phyloP scores from a whole-genome alignment of 2,797 vertebrate species.

The Melanotaenia pygmaea region DNA sequence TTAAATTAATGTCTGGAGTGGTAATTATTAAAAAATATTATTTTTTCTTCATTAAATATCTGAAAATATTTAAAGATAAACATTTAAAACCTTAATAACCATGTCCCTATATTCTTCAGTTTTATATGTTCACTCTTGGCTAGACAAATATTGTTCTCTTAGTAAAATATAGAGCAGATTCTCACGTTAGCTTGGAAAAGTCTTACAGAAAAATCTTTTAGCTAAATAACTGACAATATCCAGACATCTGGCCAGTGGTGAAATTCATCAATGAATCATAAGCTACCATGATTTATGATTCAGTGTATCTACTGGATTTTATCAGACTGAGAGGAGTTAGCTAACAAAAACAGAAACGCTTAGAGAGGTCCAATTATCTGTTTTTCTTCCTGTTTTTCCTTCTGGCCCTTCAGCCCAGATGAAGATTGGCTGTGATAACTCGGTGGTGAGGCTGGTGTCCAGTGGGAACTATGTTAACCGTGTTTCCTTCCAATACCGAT shows the following conservation, averaged over 20 bases:
- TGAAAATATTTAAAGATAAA: too few species aligned
- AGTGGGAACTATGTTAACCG: constrained; percentile 93
- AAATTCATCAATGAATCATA: not conserved
- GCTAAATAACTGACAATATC: not conserved
- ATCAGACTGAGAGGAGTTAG: not conserved
- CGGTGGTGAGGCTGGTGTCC: constrained; percentile 93
- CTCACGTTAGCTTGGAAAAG: not conserved
- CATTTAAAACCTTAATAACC: too few species aligned
- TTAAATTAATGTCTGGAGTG: too few species aligned
- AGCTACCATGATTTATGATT: not conserved
- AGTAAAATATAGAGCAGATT: not conserved
- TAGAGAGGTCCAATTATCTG: constrained; percentile 21
- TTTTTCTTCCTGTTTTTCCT: constrained; percentile 41
- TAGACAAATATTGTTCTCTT: not conserved
- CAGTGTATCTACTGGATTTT: not conserved
- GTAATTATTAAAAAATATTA: too few species aligned
- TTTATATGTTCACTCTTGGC: not conserved
- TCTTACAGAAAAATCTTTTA: not conserved
- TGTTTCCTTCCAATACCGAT: constrained; percentile 92
- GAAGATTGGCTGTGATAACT: constrained; percentile 96
- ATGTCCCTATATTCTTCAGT: not conserved
- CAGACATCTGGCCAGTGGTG: not conserved
- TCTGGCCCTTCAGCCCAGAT: constrained; percentile 86
- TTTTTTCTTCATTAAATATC: too few species aligned
- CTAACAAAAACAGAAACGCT: constrained; percentile 8